Percentiles rank a stretch among this genome's conserved stretches.
Conservation (phyloP, 2,113 vertebrate genomes). For the Cebidichthys violaceus region DNA sequence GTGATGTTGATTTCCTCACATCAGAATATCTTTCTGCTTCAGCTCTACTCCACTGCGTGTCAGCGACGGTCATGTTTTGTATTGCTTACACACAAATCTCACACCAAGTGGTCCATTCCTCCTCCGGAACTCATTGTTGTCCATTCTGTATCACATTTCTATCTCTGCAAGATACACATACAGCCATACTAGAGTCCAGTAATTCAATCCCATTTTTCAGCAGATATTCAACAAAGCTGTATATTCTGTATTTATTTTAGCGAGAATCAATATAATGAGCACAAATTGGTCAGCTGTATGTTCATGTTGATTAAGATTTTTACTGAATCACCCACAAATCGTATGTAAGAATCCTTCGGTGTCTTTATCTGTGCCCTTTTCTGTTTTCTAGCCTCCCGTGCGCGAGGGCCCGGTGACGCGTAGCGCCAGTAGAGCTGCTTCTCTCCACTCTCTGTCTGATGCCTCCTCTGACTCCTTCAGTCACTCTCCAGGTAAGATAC, state of each 20-base stretch:
- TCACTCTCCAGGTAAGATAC: conserved; percentile 87
- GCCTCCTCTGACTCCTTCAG: conserved; percentile 86
- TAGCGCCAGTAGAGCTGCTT: conserved; percentile 79
- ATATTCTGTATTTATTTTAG: neutral
- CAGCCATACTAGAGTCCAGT: neutral
- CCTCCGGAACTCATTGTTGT: neutral
- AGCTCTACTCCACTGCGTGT: neutral
- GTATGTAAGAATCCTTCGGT: neutral
- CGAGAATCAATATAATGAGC: neutral
- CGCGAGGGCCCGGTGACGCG: conserved; percentile 73
- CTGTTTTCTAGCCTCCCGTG: conserved; percentile 88
- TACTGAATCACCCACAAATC: neutral
- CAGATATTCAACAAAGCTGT: neutral
- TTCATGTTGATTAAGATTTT: neutral
- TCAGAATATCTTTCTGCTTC: neutral
- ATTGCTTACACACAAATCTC: neutral
- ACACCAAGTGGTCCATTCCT: neutral
- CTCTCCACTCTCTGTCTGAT: conserved; percentile 84
- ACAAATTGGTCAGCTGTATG: neutral
- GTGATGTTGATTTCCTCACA: neutral
- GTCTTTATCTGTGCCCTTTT: neutral
- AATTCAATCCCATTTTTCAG: neutral
- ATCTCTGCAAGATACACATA: neutral
- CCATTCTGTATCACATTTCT: neutral
- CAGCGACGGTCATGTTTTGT: neutral